A percentile compares a stretch with the other conserved stretches of the same genome.
Conservation (phyloP, 1,140 invertebrate species). For the Rhagoletis pomonella region DNA sequence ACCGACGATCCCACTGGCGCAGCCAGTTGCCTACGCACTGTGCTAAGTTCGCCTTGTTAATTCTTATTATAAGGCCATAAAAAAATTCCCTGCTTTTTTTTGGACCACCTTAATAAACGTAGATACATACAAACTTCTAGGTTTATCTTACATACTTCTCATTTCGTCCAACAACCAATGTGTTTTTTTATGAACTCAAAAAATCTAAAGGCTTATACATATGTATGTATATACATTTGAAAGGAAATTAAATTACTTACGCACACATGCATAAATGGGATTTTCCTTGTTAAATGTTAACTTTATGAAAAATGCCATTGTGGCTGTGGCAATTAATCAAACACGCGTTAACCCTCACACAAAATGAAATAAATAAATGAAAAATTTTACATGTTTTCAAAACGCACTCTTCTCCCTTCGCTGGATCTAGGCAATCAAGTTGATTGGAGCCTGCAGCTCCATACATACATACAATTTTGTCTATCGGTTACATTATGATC, state of each 20-base stretch:
- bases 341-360: neutral
- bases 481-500: neutral
- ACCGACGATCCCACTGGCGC: too few relatives aligned
- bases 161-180: neutral
- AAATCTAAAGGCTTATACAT: too few relatives aligned
- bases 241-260: too few relatives aligned
- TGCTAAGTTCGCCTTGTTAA: too few relatives aligned
- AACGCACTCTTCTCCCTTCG: neutral
- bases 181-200: neutral
- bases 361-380: neutral
- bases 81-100: too few relatives aligned
- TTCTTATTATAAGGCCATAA: too few relatives aligned
- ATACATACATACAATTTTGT: neutral
- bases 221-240: too few relatives aligned
- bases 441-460: neutral
- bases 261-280: too few relatives aligned
- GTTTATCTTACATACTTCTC: neutral
- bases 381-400: slow-evolving; percentile 2
- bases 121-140: too few relatives aligned
- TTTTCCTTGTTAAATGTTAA: neutral
- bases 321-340: slow-evolving; percentile 29
- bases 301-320: neutral
- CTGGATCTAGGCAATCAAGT: neutral
- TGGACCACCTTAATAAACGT: too few relatives aligned
- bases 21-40: too few relatives aligned